phyloP scores from a whole-genome alignment of 2,888 invertebrate genomes.

The Dugesia japonica region DNA sequence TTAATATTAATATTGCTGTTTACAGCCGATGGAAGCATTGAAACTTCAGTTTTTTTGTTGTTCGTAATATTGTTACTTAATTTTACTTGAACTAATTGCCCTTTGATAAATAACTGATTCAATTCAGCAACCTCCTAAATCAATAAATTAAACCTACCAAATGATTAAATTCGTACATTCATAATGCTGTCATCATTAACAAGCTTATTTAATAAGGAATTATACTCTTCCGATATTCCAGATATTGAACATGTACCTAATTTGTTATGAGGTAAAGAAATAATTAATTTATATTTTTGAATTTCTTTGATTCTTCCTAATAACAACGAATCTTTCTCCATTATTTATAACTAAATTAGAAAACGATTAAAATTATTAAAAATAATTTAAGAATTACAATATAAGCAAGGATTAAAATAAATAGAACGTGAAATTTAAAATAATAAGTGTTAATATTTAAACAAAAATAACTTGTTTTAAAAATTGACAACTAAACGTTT shows the following conservation, averaged over 20 bases:
- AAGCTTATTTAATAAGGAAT: not conserved
- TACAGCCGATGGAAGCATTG: not conserved
- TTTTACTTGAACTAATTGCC: constrained; percentile 4
- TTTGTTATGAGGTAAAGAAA: not conserved
- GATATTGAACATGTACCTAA: not conserved
- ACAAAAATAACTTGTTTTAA: too few species aligned
- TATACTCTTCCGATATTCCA: not conserved
- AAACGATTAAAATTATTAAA: too few species aligned
- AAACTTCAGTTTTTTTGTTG: not conserved
- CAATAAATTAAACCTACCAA: not conserved
- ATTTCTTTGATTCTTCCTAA: constrained; percentile 5
- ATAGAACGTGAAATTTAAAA: too few species aligned
- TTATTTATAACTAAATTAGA: not conserved
- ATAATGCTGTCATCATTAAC: not conserved
- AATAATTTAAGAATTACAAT: too few species aligned
- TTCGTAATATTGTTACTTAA: not conserved
- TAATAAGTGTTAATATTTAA: too few species aligned
- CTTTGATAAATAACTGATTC: not conserved
- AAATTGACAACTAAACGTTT: too few species aligned
- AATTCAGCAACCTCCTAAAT: not conserved
- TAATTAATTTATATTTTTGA: not conserved
- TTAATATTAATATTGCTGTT: not conserved
- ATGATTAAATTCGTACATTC: not conserved
- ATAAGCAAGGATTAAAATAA: too few species aligned
- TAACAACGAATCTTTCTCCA: not conserved